A percentile compares a stretch with the other conserved stretches of the same genome.
Evolutionary conservation across 2,888 invertebrate species (phyloP).

Genomic region (Phyllotreta cruciferae): DNA sequence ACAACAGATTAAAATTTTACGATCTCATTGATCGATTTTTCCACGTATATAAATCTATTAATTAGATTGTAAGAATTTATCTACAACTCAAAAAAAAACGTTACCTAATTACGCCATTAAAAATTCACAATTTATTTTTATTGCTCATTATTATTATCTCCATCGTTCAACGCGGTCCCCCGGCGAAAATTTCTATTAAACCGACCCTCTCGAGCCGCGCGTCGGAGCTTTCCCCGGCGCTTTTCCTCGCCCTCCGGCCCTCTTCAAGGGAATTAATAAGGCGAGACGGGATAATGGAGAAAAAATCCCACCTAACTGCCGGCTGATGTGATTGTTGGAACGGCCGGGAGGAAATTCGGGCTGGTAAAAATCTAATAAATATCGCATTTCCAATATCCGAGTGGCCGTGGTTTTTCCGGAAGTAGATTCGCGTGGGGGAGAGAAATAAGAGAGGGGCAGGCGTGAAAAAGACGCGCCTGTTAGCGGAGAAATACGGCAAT

Average conservation of each 20-base stretch:
- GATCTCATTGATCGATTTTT: too few relatives aligned
- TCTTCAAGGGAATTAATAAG: conserved; percentile 40
- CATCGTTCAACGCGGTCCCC: neutral
- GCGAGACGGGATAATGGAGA: conserved; percentile 39
- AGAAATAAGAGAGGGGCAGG: conserved; percentile 20
- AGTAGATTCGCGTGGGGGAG: conserved; percentile 32
- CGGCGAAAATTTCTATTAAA: conserved; percentile 9
- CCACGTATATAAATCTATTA: too few relatives aligned
- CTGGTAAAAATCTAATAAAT: conserved; percentile 57
- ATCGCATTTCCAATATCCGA: conserved; percentile 58
- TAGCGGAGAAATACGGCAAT: too few relatives aligned
- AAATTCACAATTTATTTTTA: too few relatives aligned
- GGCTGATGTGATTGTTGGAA: conserved; percentile 24
- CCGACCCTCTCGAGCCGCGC: conserved; percentile 8
- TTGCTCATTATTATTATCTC: neutral
- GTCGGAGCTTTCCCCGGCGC: neutral
- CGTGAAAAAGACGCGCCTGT: too few relatives aligned
- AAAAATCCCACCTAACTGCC: conserved; percentile 36
- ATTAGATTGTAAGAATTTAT: too few relatives aligned
- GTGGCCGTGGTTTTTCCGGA: conserved; percentile 49
- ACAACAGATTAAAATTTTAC: too few relatives aligned
- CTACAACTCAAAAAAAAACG: neutral
- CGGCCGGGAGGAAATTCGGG: conserved; percentile 50
- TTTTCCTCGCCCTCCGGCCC: conserved; percentile 9
- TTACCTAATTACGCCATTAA: too few relatives aligned